A percentile compares a stretch with the other conserved stretches of the same genome.
Conservation (phyloP, 2,113 vertebrate species). For the Benitochromis conjunctus region DNA sequence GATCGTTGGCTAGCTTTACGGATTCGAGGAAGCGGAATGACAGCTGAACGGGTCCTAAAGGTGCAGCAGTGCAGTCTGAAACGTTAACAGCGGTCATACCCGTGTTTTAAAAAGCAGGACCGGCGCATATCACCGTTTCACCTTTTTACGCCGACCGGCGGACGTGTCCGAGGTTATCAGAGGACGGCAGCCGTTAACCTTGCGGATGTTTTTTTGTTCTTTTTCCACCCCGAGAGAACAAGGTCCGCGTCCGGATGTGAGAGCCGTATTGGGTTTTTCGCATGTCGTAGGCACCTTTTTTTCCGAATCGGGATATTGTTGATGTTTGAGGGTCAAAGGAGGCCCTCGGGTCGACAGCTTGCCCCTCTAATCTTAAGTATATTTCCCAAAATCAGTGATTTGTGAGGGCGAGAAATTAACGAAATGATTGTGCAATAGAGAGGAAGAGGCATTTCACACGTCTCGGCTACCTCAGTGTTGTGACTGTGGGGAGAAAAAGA, state of each 20-base stretch:
- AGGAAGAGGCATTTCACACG: conserved; percentile 35
- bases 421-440: conserved; percentile 62
- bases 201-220: conserved; percentile 9
- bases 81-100: not conserved
- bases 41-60: conserved; percentile 44
- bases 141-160: not conserved
- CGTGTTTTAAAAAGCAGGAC: not conserved
- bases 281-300: conserved; percentile 70
- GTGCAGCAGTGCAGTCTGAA: conserved; percentile 4
- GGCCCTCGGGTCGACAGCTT: conserved; percentile 46
- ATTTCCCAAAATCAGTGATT: not conserved
- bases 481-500: not conserved
- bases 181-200: not conserved
- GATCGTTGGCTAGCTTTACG: rapidly evolving
- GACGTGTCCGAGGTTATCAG: not conserved
- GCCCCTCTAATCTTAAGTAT: not conserved
- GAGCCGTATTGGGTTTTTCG: conserved; percentile 48
- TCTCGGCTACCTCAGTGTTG: conserved; percentile 35
- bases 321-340: conserved; percentile 51
- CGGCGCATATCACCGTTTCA: not conserved
- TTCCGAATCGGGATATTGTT: conserved; percentile 44
- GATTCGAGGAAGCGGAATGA: conserved; percentile 21
- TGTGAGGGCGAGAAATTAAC: not conserved
- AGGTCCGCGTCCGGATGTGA: conserved; percentile 54
- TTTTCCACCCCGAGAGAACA: not conserved